Conservation (phyloP, 2,113 vertebrate species). For the Glareola pratincola region DNA sequence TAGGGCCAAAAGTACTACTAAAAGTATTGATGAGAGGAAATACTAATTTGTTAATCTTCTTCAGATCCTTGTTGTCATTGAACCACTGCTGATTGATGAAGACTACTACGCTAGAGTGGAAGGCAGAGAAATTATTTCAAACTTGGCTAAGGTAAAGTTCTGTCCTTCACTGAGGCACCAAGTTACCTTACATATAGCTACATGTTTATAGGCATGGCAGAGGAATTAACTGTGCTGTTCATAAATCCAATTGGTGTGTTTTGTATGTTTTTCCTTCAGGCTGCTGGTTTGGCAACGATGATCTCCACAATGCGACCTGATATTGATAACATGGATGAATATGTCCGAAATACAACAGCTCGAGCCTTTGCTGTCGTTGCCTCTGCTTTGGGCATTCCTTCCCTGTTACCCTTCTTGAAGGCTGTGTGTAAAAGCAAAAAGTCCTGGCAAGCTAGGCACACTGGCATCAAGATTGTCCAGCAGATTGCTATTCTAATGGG, state of each 20-base stretch:
- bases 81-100: conserved; percentile 97
- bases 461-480: conserved; percentile 98
- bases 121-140: conserved; percentile 98
- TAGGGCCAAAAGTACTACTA: neutral
- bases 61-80: conserved; percentile 98
- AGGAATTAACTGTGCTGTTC: neutral
- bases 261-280: conserved; percentile 70
- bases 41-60: neutral
- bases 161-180: neutral
- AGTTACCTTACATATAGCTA: neutral
- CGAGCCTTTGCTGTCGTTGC: conserved; percentile 97
- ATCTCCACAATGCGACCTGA: conserved; percentile 99
- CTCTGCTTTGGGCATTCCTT: conserved; percentile 96
- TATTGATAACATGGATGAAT: conserved; percentile 99
- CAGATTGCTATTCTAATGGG: conserved; percentile 99
- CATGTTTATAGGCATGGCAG: neutral
- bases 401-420: conserved; percentile 95
- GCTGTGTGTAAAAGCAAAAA: conserved; percentile 99
- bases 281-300: conserved; percentile 98
- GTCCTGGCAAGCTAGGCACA: conserved; percentile 97
- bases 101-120: conserved; percentile 99
- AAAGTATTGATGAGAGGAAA: neutral
- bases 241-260: neutral
- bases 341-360: conserved; percentile 97
- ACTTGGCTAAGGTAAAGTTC: conserved; percentile 93